Percentiles rank a stretch among this genome's conserved stretches.
Conservation (phyloP, 2,888 invertebrate genomes). For the Pollenia labialis region DNA sequence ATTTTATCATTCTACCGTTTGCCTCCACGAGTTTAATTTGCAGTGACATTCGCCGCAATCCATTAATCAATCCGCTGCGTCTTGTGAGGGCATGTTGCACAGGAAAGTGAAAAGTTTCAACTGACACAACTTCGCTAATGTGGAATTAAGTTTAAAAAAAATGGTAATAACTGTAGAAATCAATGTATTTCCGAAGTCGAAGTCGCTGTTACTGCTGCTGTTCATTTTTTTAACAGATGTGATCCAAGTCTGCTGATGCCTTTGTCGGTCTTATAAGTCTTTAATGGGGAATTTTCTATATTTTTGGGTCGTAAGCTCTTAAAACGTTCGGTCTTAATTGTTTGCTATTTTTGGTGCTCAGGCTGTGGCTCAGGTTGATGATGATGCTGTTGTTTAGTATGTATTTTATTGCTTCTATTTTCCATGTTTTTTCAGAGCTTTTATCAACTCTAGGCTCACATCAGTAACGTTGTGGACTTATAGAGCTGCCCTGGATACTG, state of each 20-base stretch:
- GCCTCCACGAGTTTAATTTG: slow-evolving; percentile 93
- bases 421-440: slow-evolving; percentile 57
- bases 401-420: slow-evolving; percentile 62
- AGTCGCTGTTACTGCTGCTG: background rate
- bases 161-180: slow-evolving; percentile 19
- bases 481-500: background rate
- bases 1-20: slow-evolving; percentile 91
- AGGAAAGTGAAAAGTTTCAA: slow-evolving; percentile 72
- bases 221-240: slow-evolving; percentile 21
- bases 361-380: slow-evolving; percentile 10
- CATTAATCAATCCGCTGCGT: slow-evolving; percentile 80
- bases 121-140: slow-evolving; percentile 37
- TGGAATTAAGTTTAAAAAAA: slow-evolving; percentile 28
- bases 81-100: slow-evolving; percentile 72
- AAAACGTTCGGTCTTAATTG: slow-evolving; percentile 17
- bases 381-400: slow-evolving; percentile 46
- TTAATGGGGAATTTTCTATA: slow-evolving; percentile 9
- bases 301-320: background rate
- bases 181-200: background rate
- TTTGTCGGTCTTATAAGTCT: slow-evolving; percentile 13
- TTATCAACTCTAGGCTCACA: slow-evolving; percentile 54
- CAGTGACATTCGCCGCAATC: slow-evolving; percentile 88
- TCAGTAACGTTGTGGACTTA: slow-evolving; percentile 54
- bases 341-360: background rate
- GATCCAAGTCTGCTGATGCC: background rate